Percentiles rank a stretch among this genome's conserved stretches.
Evolutionary conservation across 2,113 vertebrate species (phyloP).

Genomic region (Eubucco bourcierii): DNA sequence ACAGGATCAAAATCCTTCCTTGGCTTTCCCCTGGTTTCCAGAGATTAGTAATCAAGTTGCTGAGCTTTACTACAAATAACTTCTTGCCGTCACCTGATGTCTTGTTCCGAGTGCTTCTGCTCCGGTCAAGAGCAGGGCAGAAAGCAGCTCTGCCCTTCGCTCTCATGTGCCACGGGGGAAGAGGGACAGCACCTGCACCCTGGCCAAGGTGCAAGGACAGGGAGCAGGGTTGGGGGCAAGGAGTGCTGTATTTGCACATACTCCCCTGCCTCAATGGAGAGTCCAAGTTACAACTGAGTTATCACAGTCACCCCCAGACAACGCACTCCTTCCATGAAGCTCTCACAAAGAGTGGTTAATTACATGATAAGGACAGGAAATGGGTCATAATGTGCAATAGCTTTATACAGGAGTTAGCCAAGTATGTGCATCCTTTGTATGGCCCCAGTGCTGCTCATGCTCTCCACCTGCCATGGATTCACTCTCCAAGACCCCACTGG

Average conservation of each 20-base stretch:
- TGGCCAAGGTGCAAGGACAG: neutral
- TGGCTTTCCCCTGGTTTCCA: neutral
- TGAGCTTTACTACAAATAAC: slow-evolving; percentile 47
- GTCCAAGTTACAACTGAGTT: neutral
- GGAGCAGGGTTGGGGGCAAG: neutral
- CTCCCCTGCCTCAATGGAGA: neutral
- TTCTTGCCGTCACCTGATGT: neutral
- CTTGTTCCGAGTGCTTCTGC: neutral
- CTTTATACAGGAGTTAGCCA: neutral
- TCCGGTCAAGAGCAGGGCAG: neutral
- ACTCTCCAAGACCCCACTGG: neutral
- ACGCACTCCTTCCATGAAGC: neutral
- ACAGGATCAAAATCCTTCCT: neutral
- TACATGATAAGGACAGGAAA: neutral
- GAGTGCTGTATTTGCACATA: neutral
- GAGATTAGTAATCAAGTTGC: slow-evolving; percentile 36
- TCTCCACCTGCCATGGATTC: neutral
- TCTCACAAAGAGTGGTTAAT: neutral
- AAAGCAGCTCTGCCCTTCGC: neutral
- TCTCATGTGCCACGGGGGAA: accelerated
- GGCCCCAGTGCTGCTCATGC: neutral
- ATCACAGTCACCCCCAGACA: neutral
- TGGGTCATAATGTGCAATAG: neutral
- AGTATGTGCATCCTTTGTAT: neutral
- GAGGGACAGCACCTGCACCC: neutral